Evolutionary conservation across 2,888 invertebrate species (phyloP).

Genomic region (Cryptus armator): DNA sequence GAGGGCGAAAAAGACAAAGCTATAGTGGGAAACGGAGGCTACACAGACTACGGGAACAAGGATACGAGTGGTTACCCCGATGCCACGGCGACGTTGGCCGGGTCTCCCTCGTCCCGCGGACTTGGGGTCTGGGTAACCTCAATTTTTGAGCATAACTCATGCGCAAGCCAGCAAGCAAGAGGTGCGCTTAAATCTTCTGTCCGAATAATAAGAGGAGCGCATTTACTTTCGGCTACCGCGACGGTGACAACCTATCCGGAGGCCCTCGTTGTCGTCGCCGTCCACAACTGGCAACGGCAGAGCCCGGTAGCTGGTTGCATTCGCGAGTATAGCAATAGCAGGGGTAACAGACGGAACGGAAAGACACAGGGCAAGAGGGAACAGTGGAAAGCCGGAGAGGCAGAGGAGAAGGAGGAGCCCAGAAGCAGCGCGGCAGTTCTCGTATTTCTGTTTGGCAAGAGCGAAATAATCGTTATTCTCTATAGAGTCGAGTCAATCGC

Average conservation of each 20-base stretch:
- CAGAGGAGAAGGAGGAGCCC: slow-evolving; percentile 51
- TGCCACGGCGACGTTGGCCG: neutral
- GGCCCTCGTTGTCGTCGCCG: slow-evolving; percentile 69
- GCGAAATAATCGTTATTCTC: slow-evolving; percentile 80
- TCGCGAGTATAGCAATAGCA: slow-evolving; percentile 59
- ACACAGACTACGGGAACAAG: slow-evolving; percentile 20
- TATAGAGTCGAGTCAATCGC: slow-evolving; percentile 69
- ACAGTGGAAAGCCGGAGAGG: slow-evolving; percentile 57
- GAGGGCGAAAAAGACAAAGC: slow-evolving; percentile 29
- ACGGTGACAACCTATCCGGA: slow-evolving; percentile 80
- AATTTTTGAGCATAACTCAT: slow-evolving; percentile 82
- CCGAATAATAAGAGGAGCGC: slow-evolving; percentile 82
- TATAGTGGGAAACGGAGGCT: neutral
- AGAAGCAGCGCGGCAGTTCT: slow-evolving; percentile 60
- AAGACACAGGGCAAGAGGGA: slow-evolving; percentile 65
- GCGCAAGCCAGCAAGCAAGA: slow-evolving; percentile 73
- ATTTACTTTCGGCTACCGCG: slow-evolving; percentile 80
- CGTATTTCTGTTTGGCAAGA: slow-evolving; percentile 80
- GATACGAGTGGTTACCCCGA: slow-evolving; percentile 7
- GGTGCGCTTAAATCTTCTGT: slow-evolving; percentile 81
- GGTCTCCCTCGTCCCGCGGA: slow-evolving; percentile 45
- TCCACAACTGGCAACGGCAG: slow-evolving; percentile 61
- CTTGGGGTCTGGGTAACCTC: slow-evolving; percentile 74
- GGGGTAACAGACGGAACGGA: slow-evolving; percentile 37
- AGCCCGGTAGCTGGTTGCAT: slow-evolving; percentile 20